Evolutionary conservation across 2,113 vertebrate species (phyloP), one percentile per base, ranked within the genome.

Genomic region (Scatophagus argus): DNA sequence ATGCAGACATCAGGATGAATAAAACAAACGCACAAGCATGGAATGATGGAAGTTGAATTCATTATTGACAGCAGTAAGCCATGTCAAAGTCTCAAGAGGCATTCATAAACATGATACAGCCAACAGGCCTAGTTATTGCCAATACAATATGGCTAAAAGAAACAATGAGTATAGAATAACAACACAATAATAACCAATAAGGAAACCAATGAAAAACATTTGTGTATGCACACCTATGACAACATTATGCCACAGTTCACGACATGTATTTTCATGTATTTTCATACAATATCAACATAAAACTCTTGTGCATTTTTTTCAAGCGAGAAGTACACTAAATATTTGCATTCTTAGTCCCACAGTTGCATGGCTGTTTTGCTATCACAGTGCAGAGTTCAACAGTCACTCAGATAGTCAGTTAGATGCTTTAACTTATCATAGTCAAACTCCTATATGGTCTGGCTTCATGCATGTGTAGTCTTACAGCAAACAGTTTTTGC

Each of bases 391-490:
- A 64, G 27, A 68, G 58, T 58, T 73, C 51, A 85, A 79, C 77
- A 78, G 74, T 69, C 79, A 49, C 65, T 65, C 51, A 64, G 60
- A 74, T 51, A 41, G 65, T 81, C 77, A 74, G 87, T 80, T 86
- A 77, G 49, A 65, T 51, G 46, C 67, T 64, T 61, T 5, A 38
- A 79, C 74, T 91, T 87, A 88, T 89, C 89, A 82, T 4, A 25
- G 52, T 55, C 69, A 62, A 80, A 84, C 82, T 82, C 71, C 79
- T 83, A 84, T 46, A 39, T 17, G 29, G 14, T 82, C 68, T 77
- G 79, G 79, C 60, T 74, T 64, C 43, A 68, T 29, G 44, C 21
- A 32, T 10, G 47, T 56, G 61, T 23, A 25, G 17, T 44, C 52
- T 67, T 23, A 44, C 8, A 13, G 54, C 43, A 74, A 85, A 65